Evolutionary conservation across 2,888 invertebrate genomes (phyloP), one percentile per base, ranked within the genome.

Genomic region (Diogma glabrata): DNA sequence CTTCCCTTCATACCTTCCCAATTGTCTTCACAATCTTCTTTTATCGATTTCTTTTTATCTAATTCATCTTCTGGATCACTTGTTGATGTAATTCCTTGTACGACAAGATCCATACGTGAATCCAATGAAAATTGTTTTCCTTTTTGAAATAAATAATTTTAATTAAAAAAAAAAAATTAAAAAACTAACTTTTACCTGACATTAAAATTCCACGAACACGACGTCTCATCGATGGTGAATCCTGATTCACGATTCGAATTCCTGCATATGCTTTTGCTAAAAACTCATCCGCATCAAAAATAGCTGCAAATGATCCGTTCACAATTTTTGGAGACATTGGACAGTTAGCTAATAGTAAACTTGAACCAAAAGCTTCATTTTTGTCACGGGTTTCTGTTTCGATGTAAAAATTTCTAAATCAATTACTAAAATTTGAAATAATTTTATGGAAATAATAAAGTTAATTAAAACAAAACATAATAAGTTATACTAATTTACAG

Each of bases 261-360:
- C 69, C 70, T 1, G 70, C 68, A 56, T 69, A 71, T 20, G 68
- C 67, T 56, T 70, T 71, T 36, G 70, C 66, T 52, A 70, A 60
- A 57, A 70, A 71, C 52, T 70, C 71, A 45, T 70, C 70, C 2
- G 69, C 63, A 64, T 93, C 92, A 60, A 89, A 89, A 55, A 93
- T 85, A 22, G 92, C 93, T 0, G 86, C 92, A 67, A 91, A 93
- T 47, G 90, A 92, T 4, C 91, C 93, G 60, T 94, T 92, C 3
- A 94, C 91, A 49, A 96, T 87, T 73, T 95, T 96, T 0, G 96
- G 96, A 5, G 93, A 93, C 85, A 91, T 89, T 1, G 95, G 95
- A 3, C 91, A 90, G 69, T 96, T 96, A 48, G 94, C 89, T 47
- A 96, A 74, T 20, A 96, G 76, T 2, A 96, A 76, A 63, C 94